phyloP scores from a whole-genome alignment of 2,797 vertebrate genomes.

The Kryptolebias ocellatus region DNA sequence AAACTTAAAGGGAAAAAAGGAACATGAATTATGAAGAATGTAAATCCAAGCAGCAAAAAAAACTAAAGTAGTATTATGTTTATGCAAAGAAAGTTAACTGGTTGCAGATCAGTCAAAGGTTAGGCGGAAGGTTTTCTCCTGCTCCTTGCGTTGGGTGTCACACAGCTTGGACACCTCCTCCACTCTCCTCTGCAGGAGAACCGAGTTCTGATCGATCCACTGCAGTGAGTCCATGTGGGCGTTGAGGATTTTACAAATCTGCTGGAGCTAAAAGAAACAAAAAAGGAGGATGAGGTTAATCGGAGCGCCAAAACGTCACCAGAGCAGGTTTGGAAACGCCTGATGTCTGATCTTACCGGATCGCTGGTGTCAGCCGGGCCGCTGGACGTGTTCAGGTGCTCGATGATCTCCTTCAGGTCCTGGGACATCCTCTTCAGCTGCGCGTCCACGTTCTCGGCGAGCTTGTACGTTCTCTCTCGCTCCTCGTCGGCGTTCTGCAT shows the following conservation, averaged over 20 bases:
- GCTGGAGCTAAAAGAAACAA: slow-evolving; percentile 83
- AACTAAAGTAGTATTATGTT: background rate
- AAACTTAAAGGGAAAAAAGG: background rate
- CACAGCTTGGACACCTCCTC: slow-evolving; percentile 93
- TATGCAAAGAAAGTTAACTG: slow-evolving; percentile 2
- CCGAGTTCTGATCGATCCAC: slow-evolving; percentile 94
- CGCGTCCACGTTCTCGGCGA: slow-evolving; percentile 91
- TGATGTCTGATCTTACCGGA: slow-evolving; percentile 73
- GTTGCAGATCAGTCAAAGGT: slow-evolving; percentile 83
- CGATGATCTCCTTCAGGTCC: slow-evolving; percentile 92
- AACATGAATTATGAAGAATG: background rate
- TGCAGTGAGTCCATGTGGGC: slow-evolving; percentile 93
- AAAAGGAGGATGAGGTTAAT: background rate
- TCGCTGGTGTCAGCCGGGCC: slow-evolving; percentile 86
- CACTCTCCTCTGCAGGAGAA: slow-evolving; percentile 92
- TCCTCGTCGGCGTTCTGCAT: slow-evolving; percentile 98
- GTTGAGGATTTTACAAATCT: slow-evolving; percentile 94
- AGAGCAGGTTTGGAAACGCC: background rate
- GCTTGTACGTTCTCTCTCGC: slow-evolving; percentile 92
- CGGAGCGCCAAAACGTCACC: background rate
- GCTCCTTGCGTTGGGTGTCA: slow-evolving; percentile 92
- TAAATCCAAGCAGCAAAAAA: slow-evolving; percentile 9
- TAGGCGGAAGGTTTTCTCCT: slow-evolving; percentile 91
- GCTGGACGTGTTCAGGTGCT: slow-evolving; percentile 88
- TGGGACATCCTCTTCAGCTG: slow-evolving; percentile 93